A percentile compares a stretch with the other conserved stretches of the same genome.
Conservation (phyloP, 2,888 invertebrate species). For the Matsumyia berberina region DNA sequence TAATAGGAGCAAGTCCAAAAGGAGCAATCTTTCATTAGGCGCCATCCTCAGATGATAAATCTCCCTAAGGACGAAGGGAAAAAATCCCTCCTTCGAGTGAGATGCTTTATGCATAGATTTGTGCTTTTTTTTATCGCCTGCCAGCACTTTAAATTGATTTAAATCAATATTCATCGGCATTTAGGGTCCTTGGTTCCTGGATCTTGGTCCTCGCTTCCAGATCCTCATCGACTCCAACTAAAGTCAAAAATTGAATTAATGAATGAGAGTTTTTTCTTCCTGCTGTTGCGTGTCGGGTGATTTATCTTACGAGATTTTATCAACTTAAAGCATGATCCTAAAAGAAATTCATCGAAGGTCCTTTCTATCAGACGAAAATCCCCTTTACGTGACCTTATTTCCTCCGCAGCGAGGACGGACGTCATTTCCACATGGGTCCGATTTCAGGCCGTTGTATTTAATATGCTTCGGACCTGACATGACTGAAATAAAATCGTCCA, state of each 20-base stretch:
- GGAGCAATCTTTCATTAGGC: slow-evolving; percentile 71
- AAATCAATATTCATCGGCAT: slow-evolving; percentile 73
- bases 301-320: slow-evolving; percentile 32
- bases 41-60: slow-evolving; percentile 63
- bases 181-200: slow-evolving; percentile 27
- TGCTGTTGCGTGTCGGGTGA: slow-evolving; percentile 13
- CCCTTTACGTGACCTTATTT: slow-evolving; percentile 65
- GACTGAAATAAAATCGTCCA: slow-evolving; percentile 48
- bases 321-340: slow-evolving; percentile 51
- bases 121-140: slow-evolving; percentile 46
- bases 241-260: slow-evolving; percentile 70
- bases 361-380: slow-evolving; percentile 39
- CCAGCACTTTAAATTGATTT: slow-evolving; percentile 70
- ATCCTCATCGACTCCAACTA: slow-evolving; percentile 15
- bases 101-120: slow-evolving; percentile 45
- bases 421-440: slow-evolving; percentile 40
- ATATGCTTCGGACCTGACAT: slow-evolving; percentile 32
- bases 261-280: slow-evolving; percentile 38
- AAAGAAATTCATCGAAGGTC: slow-evolving; percentile 27
- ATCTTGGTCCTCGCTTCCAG: slow-evolving; percentile 4
- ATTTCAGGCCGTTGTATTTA: not conserved
- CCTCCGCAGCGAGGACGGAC: not conserved
- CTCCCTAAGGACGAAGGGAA: slow-evolving; percentile 32
- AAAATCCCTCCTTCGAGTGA: not conserved
- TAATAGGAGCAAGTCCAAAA: slow-evolving; percentile 59